Base-by-base conservation (phyloP, 2,797 vertebrate species). In the Clarias laeviceps region DNA sequence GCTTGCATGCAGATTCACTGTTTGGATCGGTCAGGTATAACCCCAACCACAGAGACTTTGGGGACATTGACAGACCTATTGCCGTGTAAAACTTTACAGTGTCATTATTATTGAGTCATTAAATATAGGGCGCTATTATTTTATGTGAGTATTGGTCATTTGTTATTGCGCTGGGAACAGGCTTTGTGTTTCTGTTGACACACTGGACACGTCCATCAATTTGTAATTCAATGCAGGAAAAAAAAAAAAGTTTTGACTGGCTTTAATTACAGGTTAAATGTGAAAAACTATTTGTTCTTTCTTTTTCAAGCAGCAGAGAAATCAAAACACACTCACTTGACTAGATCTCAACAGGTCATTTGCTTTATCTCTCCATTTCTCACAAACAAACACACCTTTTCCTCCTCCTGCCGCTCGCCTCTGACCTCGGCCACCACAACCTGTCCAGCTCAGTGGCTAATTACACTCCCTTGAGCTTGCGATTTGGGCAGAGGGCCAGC, bases 401-500 rank as follows among this genome's bases (percentile, higher is more conserved):
- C 82, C 54, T 77, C 57, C 65, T 80, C 82, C 82, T 57, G 72
- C 32, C 72, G 24, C 77, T 85, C 77, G 87, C 86, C 86, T 86
- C 64, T 88, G 88, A 89, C 87, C 90, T 87, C 84, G 64, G 80
- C 66, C 80, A 85, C 74, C 78, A 82, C 77, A 89, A 72, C 56
- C 83, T 83, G 83, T 83, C 87, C 70, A 32, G 83, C 83, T 87
- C 50, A 0, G 84, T 70, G 82, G 87, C 87, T 90, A 90, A 86
- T 89, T 88, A 88, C 80, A 37, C 86, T 84, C 89, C 88, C 88
- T 24, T 66, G 89, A 85, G 88, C 78, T 82, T 45, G 61, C 50
- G 87, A 84, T 78, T 54, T 77, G 79, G 68, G 40, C 88, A 88
- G 84, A 88, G 88, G 85, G 85, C 89, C 89, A 86, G 78, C 82